Base-by-base conservation (phyloP, 2,113 vertebrate species). In the Antechinus flavipes region DNA sequence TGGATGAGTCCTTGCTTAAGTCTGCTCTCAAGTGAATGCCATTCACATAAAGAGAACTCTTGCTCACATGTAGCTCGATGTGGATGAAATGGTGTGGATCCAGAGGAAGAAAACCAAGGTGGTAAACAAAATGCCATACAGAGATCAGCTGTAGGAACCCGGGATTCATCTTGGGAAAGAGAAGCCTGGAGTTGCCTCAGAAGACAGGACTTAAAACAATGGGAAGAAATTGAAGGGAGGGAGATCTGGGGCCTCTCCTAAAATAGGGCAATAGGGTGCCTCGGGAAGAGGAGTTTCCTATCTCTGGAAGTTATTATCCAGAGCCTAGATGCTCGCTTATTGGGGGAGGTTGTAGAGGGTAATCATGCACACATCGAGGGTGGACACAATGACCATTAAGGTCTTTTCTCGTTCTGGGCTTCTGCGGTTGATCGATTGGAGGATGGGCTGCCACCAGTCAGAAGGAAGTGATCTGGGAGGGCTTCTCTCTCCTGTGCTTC, bases 401-500 rank as follows among this genome's bases (percentile, higher is more conserved):
- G n/a, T 42, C n/a, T 84, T 84, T 84, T 23, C n/a, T 42, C 22
- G 68, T 84, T 84, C n/a, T 84, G 42, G 68, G 35, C 68, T 84
- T 84, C 19, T 16, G 12, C 14, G n/a, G n/a, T 22, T 91, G 49
- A 90, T 26, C 93, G 53, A 46, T 93, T 24, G n/a, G 27, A 95
- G 49, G 25, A 93, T 42, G 55, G 90, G 55, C 3, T 89, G 84
- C 50, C 90, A 94, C 84, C 54, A 35, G 25, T 46, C 93, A 42
- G 50, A 58, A 92, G 91, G 11, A 93, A 76, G 46, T n/a, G 5
- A 25, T 91, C 25, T 91, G 8, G 22, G 35, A 42, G 90, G 54
- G n/a, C 14, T 90, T 95, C 50, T 91, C 91, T 90, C 9, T 89
- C 84, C 35, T 91, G 30, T 52, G 68, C 90, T 68, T 47, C 92